Evolutionary conservation across 1,140 invertebrate genomes (phyloP).

Genomic region (Akabosia matsudoensis): DNA sequence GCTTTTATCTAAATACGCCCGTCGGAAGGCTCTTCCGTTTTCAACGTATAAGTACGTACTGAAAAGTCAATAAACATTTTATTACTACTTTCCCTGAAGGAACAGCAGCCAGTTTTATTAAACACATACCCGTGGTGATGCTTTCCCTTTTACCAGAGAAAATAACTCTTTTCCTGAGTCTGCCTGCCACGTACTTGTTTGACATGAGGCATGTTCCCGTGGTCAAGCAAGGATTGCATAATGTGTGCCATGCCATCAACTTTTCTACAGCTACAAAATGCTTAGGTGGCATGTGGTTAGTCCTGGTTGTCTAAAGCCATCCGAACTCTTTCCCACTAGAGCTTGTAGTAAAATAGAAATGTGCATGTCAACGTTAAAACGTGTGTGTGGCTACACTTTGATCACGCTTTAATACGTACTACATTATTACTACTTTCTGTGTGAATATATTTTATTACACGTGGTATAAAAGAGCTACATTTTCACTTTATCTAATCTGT

Average conservation of each 20-base stretch:
- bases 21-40: too few species aligned
- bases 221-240: background rate
- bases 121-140: background rate
- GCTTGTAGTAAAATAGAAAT: background rate
- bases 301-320: too few species aligned
- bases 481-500: slow-evolving; percentile 14
- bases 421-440: too few species aligned
- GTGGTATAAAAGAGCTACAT: background rate
- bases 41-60: background rate
- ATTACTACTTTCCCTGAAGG: slow-evolving; percentile 7
- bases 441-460: too few species aligned
- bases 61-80: slow-evolving; percentile 13
- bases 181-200: background rate
- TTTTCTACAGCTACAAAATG: background rate
- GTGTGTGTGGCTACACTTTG: too few species aligned
- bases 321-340: background rate
- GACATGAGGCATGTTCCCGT: background rate
- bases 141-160: background rate
- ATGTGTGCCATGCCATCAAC: background rate
- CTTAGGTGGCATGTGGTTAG: background rate
- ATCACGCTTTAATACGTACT: too few species aligned
- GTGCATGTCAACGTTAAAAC: background rate
- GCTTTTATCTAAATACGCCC: too few species aligned
- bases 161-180: background rate
- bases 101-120: slow-evolving; percentile 1